phyloP scores from a whole-genome alignment of 2,113 vertebrate genomes.

The Guaruba guarouba region DNA sequence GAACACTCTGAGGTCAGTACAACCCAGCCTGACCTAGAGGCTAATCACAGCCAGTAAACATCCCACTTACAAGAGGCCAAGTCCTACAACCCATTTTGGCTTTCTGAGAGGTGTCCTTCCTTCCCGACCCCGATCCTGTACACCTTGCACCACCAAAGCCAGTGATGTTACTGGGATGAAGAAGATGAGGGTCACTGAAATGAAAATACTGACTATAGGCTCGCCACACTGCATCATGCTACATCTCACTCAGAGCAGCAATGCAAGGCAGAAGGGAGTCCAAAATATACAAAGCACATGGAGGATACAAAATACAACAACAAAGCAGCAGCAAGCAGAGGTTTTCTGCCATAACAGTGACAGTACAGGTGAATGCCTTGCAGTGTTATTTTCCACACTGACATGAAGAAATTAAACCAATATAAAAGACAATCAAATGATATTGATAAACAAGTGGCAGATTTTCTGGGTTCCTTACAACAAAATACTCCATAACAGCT shows the following conservation, averaged over 20 bases:
- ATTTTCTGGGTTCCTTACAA: not conserved
- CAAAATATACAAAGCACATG: not conserved
- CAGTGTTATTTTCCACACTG: not conserved
- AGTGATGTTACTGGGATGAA: not conserved
- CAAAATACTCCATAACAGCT: not conserved
- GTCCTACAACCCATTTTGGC: not conserved
- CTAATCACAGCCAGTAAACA: not conserved
- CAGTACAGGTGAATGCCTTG: not conserved
- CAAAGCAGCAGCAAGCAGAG: not conserved
- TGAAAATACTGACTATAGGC: not conserved
- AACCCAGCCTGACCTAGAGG: not conserved
- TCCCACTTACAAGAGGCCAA: not conserved
- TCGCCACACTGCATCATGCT: not conserved
- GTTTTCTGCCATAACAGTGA: not conserved
- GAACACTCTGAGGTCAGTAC: rapidly evolving
- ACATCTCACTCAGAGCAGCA: not conserved
- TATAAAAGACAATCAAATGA: not conserved
- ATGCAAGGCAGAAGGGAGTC: not conserved
- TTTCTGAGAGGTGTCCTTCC: not conserved
- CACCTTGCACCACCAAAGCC: not conserved
- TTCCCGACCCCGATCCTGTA: not conserved
- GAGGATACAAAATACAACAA: not conserved
- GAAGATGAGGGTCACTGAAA: not conserved
- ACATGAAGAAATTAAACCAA: not conserved
- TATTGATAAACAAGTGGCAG: not conserved